Evolutionary conservation across 2,797 vertebrate species (phyloP).

Genomic region (Premnoplex brunnescens): DNA sequence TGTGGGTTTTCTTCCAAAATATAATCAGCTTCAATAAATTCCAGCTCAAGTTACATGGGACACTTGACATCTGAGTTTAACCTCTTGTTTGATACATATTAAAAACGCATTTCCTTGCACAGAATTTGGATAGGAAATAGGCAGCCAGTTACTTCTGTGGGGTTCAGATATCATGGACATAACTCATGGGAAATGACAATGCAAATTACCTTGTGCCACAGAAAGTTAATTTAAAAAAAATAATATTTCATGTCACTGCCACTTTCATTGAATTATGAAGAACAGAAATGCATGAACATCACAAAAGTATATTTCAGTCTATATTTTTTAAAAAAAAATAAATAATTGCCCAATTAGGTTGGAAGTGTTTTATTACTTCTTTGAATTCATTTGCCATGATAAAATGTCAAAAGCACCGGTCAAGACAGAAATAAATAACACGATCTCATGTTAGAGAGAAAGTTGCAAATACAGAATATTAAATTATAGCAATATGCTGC

Average conservation of each 20-base stretch:
- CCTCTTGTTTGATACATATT: not conserved
- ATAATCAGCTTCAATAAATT: not conserved
- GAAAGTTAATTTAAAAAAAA: not conserved
- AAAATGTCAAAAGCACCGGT: conserved; percentile 72
- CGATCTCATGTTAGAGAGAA: conserved; percentile 65
- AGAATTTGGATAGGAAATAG: not conserved
- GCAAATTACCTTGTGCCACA: not conserved
- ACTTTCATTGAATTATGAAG: not conserved
- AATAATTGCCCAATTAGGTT: conserved; percentile 60
- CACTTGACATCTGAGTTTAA: not conserved
- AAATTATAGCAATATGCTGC: conserved; percentile 63
- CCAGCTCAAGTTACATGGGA: not conserved
- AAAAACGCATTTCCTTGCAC: not conserved
- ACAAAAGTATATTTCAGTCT: conserved; percentile 39
- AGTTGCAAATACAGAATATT: conserved; percentile 64
- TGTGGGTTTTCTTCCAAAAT: not conserved
- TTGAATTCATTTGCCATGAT: conserved; percentile 71
- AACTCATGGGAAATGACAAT: not conserved
- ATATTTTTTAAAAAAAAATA: not conserved
- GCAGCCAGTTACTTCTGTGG: not conserved
- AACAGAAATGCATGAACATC: not conserved
- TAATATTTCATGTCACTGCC: not conserved
- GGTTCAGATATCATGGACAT: not conserved
- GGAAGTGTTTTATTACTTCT: conserved; percentile 75
- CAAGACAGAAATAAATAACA: conserved; percentile 80